These are phyloP conservation scores for Platygyra sinensis DNA, from an alignment of 64 coral and sea anemone genomes.

Conservation along the genomic window DNA sequence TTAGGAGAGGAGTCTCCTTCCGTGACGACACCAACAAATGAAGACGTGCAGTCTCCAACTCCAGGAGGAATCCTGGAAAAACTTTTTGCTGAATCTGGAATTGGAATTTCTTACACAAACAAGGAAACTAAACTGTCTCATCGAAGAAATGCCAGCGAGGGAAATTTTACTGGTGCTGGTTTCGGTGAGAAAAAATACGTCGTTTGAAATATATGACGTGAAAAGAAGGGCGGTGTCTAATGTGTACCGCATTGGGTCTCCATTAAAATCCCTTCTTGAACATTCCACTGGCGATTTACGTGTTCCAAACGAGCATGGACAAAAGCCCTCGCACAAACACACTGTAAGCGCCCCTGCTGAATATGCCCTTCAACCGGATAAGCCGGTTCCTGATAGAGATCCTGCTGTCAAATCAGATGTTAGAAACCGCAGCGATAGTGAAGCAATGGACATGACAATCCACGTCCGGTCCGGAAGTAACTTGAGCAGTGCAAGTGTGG, in stretches of 20 bases:
- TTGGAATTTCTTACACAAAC: neutral
- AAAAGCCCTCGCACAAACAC: neutral
- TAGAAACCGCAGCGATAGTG: constrained; percentile 18
- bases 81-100: constrained; percentile 60
- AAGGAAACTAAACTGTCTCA: constrained; percentile 41
- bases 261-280: neutral
- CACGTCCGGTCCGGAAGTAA: constrained; percentile 63
- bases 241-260: constrained; percentile 50
- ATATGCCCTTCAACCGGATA: neutral
- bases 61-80: constrained; percentile 82
- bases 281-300: neutral
- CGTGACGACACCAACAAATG: constrained; percentile 15
- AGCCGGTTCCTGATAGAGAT: neutral
- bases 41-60: neutral
- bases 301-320: neutral
- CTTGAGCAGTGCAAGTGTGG: constrained; percentile 68
- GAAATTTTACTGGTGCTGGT: constrained; percentile 17
- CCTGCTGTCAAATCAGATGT: neutral
- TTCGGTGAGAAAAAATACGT: constrained; percentile 17
- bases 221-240: constrained; percentile 77
- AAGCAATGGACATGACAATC: constrained; percentile 25
- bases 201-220: constrained; percentile 12
- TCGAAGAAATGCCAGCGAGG: constrained; percentile 74
- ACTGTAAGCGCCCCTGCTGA: constrained; percentile 22
- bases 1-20: constrained; percentile 79